Base-by-base conservation (phyloP, 1,140 invertebrate species). In the Fopius arisanus region DNA sequence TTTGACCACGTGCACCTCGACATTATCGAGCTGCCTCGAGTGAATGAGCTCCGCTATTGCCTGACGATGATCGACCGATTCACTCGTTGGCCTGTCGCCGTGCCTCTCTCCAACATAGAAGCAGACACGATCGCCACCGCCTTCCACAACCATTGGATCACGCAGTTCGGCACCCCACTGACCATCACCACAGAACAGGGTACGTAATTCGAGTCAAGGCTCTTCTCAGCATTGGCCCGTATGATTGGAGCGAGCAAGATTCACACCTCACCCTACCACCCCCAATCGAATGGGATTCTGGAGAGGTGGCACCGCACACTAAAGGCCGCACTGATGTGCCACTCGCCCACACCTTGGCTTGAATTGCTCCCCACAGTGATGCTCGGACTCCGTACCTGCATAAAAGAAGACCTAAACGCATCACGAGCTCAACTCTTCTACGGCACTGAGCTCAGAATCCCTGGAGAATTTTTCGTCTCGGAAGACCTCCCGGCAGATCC, bases 251-350 rank as follows among this genome's bases (percentile, higher is more conserved):
- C 43, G 4, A 51, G n/a, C 4, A 51, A 19, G n/a, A 19, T 19
- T n/a, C 10, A 19, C 10, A 51, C 43, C 10, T n/a, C 43, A 51
- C 43, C 77, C 2, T 86, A 86, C 68, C 86, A 88, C 59, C 84
- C 84, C 5, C 70, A 73, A 16, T 75, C 82, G 19, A 88, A 88
- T 70, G 86, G 87, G 0, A 80, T 87, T 75, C 76, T 89, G 1
- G 87, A 89, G 68, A 73, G 87, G 2, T 81, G 83, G 48, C 87
- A 89, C 69, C 74, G 87, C 0, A 75, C 78, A 9, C 68, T 88
- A 6, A 88, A 89, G 76, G 79, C 80, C n/a, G 81, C 84, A 4
- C 79, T 86, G 0, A 82, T 76, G 67, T 81, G 79, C 26, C 19
- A 69, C 31, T 78, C 81, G 54, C 0, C 69, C 33, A 16, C 26